phyloP scores from a whole-genome alignment of 2,888 invertebrate genomes.

The Frankliniella intonsa region DNA sequence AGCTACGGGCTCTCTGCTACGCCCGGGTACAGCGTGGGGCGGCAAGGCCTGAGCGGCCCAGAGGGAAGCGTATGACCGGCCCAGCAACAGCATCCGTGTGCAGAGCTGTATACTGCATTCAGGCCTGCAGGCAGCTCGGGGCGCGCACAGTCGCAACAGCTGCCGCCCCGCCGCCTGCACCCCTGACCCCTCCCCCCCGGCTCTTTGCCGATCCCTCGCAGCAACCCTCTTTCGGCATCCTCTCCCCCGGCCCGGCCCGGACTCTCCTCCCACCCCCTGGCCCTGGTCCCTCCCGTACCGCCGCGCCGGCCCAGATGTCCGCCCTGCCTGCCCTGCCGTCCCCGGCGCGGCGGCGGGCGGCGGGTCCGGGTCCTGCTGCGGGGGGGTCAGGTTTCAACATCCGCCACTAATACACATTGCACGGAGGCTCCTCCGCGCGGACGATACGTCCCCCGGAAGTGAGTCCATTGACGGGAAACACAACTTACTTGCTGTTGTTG shows the following conservation, averaged over 20 bases:
- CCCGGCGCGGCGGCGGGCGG: neutral
- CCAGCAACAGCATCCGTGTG: too few species aligned
- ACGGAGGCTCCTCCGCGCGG: neutral
- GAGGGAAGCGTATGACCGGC: too few species aligned
- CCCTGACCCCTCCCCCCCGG: neutral
- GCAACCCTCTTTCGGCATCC: neutral
- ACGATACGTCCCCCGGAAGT: too few species aligned
- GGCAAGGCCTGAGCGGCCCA: too few species aligned
- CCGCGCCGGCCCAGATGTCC: neutral
- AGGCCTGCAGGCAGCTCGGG: too few species aligned
- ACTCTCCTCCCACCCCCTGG: neutral
- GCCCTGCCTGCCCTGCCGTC: too few species aligned
- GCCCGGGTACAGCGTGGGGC: too few species aligned
- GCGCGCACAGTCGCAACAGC: constrained; percentile 5
- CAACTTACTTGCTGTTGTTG: too few species aligned
- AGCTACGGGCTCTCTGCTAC: too few species aligned
- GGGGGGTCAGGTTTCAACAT: neutral
- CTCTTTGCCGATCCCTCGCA: neutral
- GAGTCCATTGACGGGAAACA: too few species aligned
- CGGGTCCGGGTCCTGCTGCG: neutral
- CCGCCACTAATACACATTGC: constrained; percentile 19
- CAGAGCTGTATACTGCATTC: too few species aligned
- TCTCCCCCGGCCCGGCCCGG: neutral
- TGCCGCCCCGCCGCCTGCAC: neutral
- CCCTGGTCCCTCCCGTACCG: neutral